Evolutionary conservation across 2,888 invertebrate genomes (phyloP), one percentile per base, ranked within the genome.

Genomic region (Noctua fimbriata): DNA sequence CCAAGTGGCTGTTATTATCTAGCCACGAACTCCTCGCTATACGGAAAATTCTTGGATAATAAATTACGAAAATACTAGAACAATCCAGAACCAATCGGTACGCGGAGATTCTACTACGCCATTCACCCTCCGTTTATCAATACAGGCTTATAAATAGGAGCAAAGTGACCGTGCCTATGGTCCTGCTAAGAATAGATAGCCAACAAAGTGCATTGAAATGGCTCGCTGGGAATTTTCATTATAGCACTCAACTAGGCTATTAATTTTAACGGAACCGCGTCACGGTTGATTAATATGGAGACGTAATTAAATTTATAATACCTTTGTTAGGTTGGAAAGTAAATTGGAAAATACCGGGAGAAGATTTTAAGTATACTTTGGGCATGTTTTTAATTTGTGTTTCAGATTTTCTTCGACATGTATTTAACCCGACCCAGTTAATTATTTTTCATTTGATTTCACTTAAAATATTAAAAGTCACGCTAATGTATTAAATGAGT

Each of bases 151-250:
- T 60, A 67, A 52, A 60, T 78, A 83, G 69, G 44, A 36, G 28
- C 44, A 28, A 60, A 52, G 10, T 70, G 41, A 44, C 84, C 69
- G 41, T 21, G 32, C 49, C 63, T 28, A 60, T 16, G 1, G 7
- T 69, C n/a, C 47, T 49, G n/a, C 14, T 21, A 12, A 58, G 24
- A 28, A 71, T 66, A 83, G 72, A 79, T 73, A 67, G 65, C 44
- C 41, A 44, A 77, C 75, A 73, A 79, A 79, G 78, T 81, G 87
- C 82, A 85, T 36, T 79, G 63, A 70, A 76, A 71, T 79, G 79
- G 80, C 69, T 76, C 80, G 73, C 36, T 21, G 55, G 77, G 89
- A 84, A 88, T 88, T 89, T 86, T 88, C 84, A 88, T 89, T 83
- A 89, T 36, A 84, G 44, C 79, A 80, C 80, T 86, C 74, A 75